A percentile compares a stretch with the other conserved stretches of the same genome.
These are phyloP conservation scores for Falco cherrug DNA, from an alignment of 2,797 vertebrate genomes.

Conservation along the genomic window DNA sequence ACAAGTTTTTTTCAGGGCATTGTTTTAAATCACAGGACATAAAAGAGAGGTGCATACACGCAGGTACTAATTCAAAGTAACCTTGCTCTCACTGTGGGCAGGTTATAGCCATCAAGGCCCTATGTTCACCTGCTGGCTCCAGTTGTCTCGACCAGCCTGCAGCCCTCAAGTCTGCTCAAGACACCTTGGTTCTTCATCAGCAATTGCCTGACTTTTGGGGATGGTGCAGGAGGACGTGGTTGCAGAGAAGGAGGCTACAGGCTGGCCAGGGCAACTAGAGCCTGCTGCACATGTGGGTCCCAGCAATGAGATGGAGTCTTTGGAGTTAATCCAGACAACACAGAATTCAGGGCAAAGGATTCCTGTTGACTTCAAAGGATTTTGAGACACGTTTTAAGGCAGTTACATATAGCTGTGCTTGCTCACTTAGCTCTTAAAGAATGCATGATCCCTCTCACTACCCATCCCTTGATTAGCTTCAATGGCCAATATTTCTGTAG, in stretches of 20 bases:
- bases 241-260: not conserved
- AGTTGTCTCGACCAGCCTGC: not conserved
- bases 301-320: fast-evolving
- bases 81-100: not conserved
- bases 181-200: fast-evolving
- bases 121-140: not conserved
- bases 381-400: not conserved
- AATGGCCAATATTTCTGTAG: not conserved
- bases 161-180: not conserved
- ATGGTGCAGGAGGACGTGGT: fast-evolving
- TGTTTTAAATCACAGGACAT: not conserved
- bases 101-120: not conserved
- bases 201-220: fast-evolving
- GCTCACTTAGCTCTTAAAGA: not conserved
- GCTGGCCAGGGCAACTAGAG: not conserved
- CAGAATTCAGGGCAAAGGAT: not conserved
- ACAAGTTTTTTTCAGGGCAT: fast-evolving
- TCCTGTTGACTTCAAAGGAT: not conserved
- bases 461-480: not conserved
- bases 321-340: not conserved
- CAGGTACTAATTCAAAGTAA: not conserved
- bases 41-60: not conserved
- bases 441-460: fast-evolving
- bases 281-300: fast-evolving
- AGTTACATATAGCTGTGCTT: not conserved